Base-by-base conservation (phyloP, 2,113 vertebrate genomes). In the Condylura cristata region DNA sequence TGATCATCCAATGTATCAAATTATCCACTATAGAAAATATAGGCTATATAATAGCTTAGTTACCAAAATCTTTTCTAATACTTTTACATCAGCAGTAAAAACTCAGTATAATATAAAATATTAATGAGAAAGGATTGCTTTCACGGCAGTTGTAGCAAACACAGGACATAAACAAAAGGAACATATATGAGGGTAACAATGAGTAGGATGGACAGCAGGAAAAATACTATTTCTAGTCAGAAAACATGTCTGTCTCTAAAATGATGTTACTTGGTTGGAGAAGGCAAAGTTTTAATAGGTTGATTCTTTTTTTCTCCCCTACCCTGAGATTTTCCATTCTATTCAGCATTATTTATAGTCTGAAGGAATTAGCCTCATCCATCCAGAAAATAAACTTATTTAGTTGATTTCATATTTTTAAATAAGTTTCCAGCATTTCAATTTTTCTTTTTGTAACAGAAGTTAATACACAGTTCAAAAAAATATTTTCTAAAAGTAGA, bases 401-500 rank as follows among this genome's bases (percentile, higher is more conserved):
- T 92, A 81, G 63, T 41, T 74, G 44, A 26, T 88, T 80, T 80
- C 6, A 74, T 46, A 61, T 32, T 81, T 91, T 76, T 48, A 9
- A 39, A 74, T 85, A 89, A 13, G 14, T 89, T 85, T 79, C 61
- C 26, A 76, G 22, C 4, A 60, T 87, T 95, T 81, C 3, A 88
- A 37, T 34, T 87, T 89, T 93, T 72, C 9, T 41, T 90, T 93
- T 34, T 94, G 37, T 46, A 95, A 92, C 2, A 95, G 18, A 53
- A 56, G 6, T 28, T 51, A 95, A 37, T 53, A 80, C 3, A 90
- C 22, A 84, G 46, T 87, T 41, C 91, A 46, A 1, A 89, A 82
- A 94, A 74, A n/a, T 90, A 91, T 56, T 90, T 91, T 58, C 92
- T 95, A 76, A 89, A 91, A 91, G 10, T 44, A 93, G 28, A 78